These are phyloP conservation scores for Nymphalis c-album DNA, from an alignment of 2,888 invertebrate species.

Conservation along the genomic window DNA sequence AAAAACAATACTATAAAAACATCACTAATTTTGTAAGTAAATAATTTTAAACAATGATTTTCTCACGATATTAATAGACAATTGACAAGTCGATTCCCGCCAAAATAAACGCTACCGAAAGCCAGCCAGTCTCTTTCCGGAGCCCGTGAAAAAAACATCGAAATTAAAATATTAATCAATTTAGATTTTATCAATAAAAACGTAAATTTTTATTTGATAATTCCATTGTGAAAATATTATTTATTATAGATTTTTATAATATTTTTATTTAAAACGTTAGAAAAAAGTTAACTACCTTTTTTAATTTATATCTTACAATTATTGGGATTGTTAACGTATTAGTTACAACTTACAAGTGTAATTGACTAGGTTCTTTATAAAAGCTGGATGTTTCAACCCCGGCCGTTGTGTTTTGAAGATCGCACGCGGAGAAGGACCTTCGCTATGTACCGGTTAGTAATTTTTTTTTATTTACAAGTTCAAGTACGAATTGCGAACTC, in stretches of 20 bases:
- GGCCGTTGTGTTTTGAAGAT: constrained; percentile 50
- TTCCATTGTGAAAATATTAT: too few relatives aligned
- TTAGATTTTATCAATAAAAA: too few relatives aligned
- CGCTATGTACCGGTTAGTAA: constrained; percentile 72
- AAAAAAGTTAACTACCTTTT: background rate
- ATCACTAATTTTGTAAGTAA: constrained; percentile 3
- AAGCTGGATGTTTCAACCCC: constrained; percentile 55
- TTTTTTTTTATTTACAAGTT: constrained; percentile 43
- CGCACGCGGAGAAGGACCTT: constrained; percentile 46
- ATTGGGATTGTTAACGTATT: constrained; percentile 1
- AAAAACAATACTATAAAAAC: constrained; percentile 15
- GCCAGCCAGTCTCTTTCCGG: constrained; percentile 25
- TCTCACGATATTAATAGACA: constrained; percentile 21
- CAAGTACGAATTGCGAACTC: background rate
- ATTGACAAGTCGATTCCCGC: constrained; percentile 14
- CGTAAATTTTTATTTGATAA: too few relatives aligned
- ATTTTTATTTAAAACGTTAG: too few relatives aligned
- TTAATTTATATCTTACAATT: background rate
- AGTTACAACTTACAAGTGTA: constrained; percentile 41
- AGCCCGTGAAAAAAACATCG: constrained; percentile 29
- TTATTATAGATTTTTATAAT: too few relatives aligned
- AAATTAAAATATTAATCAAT: background rate
- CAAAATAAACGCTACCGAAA: background rate
- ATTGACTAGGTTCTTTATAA: constrained; percentile 61
- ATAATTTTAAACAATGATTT: constrained; percentile 24